Evolutionary conservation across 2,888 invertebrate species (phyloP).

Genomic region (Desoria tigrina): DNA sequence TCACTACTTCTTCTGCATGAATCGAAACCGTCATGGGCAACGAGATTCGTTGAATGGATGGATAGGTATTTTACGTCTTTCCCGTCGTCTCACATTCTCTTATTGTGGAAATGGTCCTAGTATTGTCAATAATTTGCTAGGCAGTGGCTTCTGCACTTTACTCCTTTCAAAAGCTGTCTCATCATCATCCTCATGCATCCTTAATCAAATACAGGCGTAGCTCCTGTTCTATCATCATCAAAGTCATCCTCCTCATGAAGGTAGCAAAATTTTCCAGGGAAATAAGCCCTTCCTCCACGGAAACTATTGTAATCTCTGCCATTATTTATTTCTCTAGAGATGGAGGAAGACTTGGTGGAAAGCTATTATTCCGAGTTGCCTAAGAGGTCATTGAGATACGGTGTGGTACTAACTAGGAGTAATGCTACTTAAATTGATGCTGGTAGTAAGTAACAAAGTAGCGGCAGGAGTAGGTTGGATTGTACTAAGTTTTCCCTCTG

Average conservation of each 20-base stretch:
- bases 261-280: too few relatives aligned
- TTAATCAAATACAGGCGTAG: conserved; percentile 4
- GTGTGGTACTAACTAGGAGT: not conserved
- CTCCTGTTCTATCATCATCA: conserved; percentile 1
- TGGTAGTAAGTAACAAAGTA: not conserved
- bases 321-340: conserved; percentile 8
- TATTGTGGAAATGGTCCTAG: not conserved
- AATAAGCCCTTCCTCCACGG: too few relatives aligned
- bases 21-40: too few relatives aligned
- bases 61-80: too few relatives aligned
- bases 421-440: not conserved
- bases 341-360: not conserved
- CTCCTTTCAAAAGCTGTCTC: not conserved
- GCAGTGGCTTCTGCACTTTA: not conserved
- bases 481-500: not conserved
- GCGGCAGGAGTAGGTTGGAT: not conserved
- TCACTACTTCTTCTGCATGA: too few relatives aligned
- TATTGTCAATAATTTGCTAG: not conserved
- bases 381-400: not conserved
- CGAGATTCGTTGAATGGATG: too few relatives aligned
- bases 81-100: too few relatives aligned
- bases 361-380: conserved; percentile 1
- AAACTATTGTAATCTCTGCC: not conserved
- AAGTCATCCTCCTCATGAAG: too few relatives aligned
- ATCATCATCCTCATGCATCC: not conserved